Evolutionary conservation across 1,140 invertebrate genomes (phyloP).

Genomic region (Achroia grisella): DNA sequence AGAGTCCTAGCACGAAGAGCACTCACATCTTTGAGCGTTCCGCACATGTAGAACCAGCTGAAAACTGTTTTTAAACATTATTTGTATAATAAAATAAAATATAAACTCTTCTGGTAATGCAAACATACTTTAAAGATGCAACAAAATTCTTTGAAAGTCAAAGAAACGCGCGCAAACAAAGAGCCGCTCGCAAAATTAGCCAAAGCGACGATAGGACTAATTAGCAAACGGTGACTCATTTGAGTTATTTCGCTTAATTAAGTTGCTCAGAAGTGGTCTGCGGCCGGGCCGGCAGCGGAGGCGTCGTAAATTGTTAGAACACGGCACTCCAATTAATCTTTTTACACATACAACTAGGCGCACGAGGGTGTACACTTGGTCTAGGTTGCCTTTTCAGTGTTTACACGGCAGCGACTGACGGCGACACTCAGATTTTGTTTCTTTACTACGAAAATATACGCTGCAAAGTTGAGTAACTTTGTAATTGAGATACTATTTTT

Average conservation of each 20-base stretch:
- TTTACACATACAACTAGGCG: slow-evolving; percentile 67
- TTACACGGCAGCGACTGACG: slow-evolving; percentile 26
- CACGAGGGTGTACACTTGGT: slow-evolving; percentile 57
- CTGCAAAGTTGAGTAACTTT: too few species aligned
- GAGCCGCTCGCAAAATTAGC: slow-evolving; percentile 66
- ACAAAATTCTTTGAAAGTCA: slow-evolving; percentile 65
- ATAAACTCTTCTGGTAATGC: slow-evolving; percentile 27
- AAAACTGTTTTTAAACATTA: slow-evolving; percentile 1
- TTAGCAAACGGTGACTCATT: slow-evolving; percentile 66
- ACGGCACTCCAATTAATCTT: slow-evolving; percentile 72
- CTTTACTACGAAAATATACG: too few species aligned
- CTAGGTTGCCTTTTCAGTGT: slow-evolving; percentile 49
- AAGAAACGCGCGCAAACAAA: slow-evolving; percentile 66
- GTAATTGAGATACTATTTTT: too few species aligned
- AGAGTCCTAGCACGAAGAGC: slow-evolving; percentile 49
- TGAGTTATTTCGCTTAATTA: slow-evolving; percentile 73
- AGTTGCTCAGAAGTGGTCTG: slow-evolving; percentile 68
- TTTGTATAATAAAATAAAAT: not conserved
- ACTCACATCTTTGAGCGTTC: slow-evolving; percentile 12
- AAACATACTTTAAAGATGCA: slow-evolving; percentile 64
- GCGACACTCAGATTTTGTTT: not conserved
- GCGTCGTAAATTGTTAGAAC: slow-evolving; percentile 63
- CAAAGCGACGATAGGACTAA: slow-evolving; percentile 56
- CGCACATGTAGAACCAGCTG: slow-evolving; percentile 2
- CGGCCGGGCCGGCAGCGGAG: slow-evolving; percentile 47